Evolutionary conservation across 23 tunicate genomes (phyloP).

Genomic region (Oikopleura dioica): DNA sequence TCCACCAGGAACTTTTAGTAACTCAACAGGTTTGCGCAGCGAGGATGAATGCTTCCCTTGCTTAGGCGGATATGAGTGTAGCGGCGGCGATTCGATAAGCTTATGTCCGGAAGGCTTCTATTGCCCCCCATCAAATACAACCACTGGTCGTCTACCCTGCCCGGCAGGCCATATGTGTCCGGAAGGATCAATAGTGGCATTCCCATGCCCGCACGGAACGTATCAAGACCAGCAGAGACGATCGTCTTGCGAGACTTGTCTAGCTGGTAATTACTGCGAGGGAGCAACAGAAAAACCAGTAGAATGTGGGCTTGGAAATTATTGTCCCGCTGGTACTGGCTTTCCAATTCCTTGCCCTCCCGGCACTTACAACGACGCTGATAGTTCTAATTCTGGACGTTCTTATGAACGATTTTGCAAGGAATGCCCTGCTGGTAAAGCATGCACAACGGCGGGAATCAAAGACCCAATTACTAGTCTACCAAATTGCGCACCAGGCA

Average conservation of each 20-base stretch:
- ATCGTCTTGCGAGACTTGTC: neutral
- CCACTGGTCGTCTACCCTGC: neutral
- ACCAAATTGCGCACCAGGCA: neutral
- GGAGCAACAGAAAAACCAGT: too few relatives aligned
- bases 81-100: too few relatives aligned
- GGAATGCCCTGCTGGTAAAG: neutral
- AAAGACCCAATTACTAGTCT: neutral
- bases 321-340: constrained; percentile 28
- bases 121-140: neutral
- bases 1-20: neutral
- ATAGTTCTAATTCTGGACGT: constrained; percentile 12
- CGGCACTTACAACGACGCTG: constrained; percentile 43
- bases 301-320: constrained; percentile 33
- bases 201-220: neutral
- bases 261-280: neutral
- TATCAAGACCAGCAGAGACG: neutral
- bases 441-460: neutral
- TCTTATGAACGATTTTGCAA: too few relatives aligned
- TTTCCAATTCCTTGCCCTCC: constrained; percentile 17
- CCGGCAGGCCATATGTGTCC: neutral
- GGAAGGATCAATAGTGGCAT: neutral
- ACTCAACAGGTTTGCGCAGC: constrained; percentile 11
- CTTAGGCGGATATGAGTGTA: neutral
- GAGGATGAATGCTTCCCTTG: neutral
- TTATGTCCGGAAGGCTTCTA: neutral